Evolutionary conservation across 2,113 vertebrate genomes (phyloP).

Genomic region (Anoura caudifer): DNA sequence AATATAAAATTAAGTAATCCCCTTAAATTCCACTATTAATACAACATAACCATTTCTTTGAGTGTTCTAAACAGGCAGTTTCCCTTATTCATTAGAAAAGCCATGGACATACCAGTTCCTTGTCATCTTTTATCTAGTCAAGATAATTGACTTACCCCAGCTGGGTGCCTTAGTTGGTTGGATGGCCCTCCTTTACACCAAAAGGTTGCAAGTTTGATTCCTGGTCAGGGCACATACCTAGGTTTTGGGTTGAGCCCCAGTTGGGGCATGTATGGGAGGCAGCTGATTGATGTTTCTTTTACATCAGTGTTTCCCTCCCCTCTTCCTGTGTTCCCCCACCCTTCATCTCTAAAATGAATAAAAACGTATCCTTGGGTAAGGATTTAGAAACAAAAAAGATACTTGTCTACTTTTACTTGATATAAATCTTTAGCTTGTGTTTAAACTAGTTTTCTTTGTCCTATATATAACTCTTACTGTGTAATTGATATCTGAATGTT

Average conservation of each 20-base stretch:
- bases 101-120: not conserved
- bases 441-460: conserved; percentile 37
- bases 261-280: no score
- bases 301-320: no score
- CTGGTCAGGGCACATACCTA: no score
- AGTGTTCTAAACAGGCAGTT: conserved; percentile 15
- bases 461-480: not conserved
- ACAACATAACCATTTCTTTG: not conserved
- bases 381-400: no score
- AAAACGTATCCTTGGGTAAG: no score
- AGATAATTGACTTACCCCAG: not conserved
- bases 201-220: no score
- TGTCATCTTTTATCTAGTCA: not conserved
- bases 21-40: not conserved
- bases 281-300: no score
- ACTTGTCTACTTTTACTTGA: not conserved
- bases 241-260: no score
- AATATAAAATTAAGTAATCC: not conserved
- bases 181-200: no score
- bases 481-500: conserved; percentile 8
- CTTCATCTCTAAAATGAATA: no score
- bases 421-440: conserved; percentile 22
- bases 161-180: no score
- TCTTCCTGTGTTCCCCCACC: no score
- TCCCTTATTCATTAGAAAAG: conserved; percentile 14